Conservation (phyloP, 2,888 invertebrate species). For the Rugalucina vietnamica region DNA sequence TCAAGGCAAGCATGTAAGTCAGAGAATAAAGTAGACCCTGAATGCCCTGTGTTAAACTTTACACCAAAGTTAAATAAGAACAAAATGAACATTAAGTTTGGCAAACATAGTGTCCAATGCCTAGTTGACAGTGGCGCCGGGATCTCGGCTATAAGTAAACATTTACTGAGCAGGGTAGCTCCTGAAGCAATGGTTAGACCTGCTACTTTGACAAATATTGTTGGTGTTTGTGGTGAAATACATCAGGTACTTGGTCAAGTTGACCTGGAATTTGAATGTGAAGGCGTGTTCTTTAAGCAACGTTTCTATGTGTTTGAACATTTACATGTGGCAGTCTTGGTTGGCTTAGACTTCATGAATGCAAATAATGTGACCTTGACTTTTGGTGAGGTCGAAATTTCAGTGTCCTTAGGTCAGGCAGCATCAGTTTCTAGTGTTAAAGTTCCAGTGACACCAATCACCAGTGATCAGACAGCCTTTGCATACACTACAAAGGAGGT, state of each 20-base stretch:
- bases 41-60: neutral
- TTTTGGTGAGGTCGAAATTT: neutral
- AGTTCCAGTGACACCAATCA: neutral
- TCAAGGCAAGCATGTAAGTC: neutral
- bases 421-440: neutral
- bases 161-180: neutral
- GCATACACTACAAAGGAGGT: neutral
- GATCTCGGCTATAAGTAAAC: neutral
- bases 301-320: neutral
- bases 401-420: no score
- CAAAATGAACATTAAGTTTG: neutral
- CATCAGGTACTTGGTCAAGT: no score
- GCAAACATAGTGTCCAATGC: neutral
- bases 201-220: neutral
- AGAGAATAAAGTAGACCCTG: neutral
- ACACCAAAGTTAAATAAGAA: conserved; percentile 4
- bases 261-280: neutral
- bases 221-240: no score
- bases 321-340: neutral
- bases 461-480: neutral
- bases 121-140: neutral
- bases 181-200: neutral
- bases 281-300: neutral
- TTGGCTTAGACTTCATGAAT: neutral
- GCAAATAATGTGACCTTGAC: neutral